Evolutionary conservation across 2,888 invertebrate species (phyloP), one percentile per base, ranked within the genome.

Genomic region (Argyra leucocephala): DNA sequence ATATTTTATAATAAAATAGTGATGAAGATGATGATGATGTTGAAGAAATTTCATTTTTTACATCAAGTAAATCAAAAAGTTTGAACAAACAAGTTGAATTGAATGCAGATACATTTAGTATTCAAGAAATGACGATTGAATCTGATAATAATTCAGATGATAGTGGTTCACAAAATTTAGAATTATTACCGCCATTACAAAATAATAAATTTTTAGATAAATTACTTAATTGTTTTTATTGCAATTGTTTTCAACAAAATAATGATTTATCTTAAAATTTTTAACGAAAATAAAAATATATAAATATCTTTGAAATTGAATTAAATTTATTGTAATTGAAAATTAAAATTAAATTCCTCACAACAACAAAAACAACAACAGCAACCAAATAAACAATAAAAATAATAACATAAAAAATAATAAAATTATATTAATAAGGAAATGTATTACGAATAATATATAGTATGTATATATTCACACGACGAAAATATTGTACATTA

Each of bases 121-220:
- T 80, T 73, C 79, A 80, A 67, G 80, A 80, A 67, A 80, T 80
- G 79, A 76, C 78, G 37, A 78, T 80, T 57, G 79, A 79, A 67
- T 79, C 79, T 18, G 79, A 79, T 61, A 68, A 75, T 66, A 74
- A 79, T 68, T 78, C 78, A 22, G 78, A 80, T 66, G 78, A 77
- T 66, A 76, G 77, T 67, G 76, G 74, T 24, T 78, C 79, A 21
- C 76, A 77, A 68, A 80, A 78, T 70, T 73, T 80, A 15, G 80
- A 80, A 69, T 70, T 79, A 5, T 72, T 78, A 67, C 77, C 79
- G 15, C 72, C 73, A 64, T 71, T 74, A 63, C 72, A 74, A 67
- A 77, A 76, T 70, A 70, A 70, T 22, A 77, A 73, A 66, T 68
- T 78, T 59, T 59, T 73, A 58, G 72, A 72, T 62, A 72, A 69